Percentiles rank a stretch among this genome's conserved stretches.
Evolutionary conservation across 2,113 vertebrate species (phyloP).

Genomic region (Melanerpes aurifrons): DNA sequence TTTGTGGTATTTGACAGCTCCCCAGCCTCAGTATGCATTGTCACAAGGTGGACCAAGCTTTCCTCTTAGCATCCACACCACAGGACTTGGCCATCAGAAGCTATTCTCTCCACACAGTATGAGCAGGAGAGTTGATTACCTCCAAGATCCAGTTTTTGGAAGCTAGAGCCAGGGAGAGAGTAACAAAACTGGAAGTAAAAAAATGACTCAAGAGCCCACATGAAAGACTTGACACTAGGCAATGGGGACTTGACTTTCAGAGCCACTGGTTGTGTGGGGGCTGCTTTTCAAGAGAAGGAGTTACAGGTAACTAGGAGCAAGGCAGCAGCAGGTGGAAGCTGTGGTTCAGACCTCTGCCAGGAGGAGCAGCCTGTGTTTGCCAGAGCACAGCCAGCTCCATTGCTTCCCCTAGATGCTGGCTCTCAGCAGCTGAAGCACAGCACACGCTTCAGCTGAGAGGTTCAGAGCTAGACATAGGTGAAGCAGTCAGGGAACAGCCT

Average conservation of each 20-base stretch:
- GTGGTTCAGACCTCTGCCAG: background rate
- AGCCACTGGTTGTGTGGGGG: background rate
- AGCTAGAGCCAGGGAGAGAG: background rate
- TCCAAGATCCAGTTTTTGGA: background rate
- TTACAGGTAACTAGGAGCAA: background rate
- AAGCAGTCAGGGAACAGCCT: background rate
- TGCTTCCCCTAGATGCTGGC: background rate
- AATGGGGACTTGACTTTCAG: background rate
- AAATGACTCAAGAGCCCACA: conserved; percentile 49
- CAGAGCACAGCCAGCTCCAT: fast-evolving
- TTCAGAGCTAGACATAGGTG: background rate
- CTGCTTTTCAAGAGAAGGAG: background rate
- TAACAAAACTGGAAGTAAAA: conserved; percentile 38
- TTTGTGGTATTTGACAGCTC: background rate
- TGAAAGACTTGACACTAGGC: conserved; percentile 33
- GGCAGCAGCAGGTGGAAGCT: background rate
- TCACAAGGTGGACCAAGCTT: background rate
- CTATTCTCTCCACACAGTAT: too few relatives aligned
- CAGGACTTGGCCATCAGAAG: background rate
- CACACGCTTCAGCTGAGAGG: background rate
- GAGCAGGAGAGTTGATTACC: background rate
- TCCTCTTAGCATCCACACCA: background rate
- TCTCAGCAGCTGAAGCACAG: background rate
- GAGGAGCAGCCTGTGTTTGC: background rate
- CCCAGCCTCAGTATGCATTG: fast-evolving